Evolutionary conservation across 1,140 invertebrate species (phyloP).

Genomic region (Xylocopa sonorina): DNA sequence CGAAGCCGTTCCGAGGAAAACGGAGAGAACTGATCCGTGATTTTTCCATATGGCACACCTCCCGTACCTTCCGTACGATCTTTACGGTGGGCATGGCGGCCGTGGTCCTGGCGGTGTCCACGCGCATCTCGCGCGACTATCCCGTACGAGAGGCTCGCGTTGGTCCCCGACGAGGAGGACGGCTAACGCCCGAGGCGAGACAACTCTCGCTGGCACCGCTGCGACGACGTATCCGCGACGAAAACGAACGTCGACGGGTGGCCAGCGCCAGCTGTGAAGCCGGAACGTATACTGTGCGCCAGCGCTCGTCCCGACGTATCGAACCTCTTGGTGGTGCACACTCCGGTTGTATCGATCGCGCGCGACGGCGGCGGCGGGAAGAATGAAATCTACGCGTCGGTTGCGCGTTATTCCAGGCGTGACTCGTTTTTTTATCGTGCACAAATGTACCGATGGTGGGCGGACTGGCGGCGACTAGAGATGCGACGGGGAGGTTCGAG

Average conservation of each 20-base stretch:
- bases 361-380: neutral
- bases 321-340: neutral
- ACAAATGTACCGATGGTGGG: neutral
- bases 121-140: constrained; percentile 8
- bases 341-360: constrained; percentile 26
- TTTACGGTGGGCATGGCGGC: constrained; percentile 38
- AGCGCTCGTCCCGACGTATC: neutral
- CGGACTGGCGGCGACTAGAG: neutral
- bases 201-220: neutral
- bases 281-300: constrained; percentile 9
- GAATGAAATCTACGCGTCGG: neutral
- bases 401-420: neutral
- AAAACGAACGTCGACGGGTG: neutral
- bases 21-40: neutral
- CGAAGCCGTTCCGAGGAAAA: neutral
- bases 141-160: neutral
- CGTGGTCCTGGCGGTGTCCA: neutral
- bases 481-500: constrained; percentile 13
- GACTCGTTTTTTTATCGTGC: constrained; percentile 7
- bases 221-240: constrained; percentile 16
- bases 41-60: neutral
- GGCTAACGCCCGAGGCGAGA: constrained; percentile 12
- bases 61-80: constrained; percentile 60
- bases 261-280: neutral
- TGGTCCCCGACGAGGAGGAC: neutral